Conservation (phyloP, 2,113 vertebrate species). For the Hippocampus mohnikei region DNA sequence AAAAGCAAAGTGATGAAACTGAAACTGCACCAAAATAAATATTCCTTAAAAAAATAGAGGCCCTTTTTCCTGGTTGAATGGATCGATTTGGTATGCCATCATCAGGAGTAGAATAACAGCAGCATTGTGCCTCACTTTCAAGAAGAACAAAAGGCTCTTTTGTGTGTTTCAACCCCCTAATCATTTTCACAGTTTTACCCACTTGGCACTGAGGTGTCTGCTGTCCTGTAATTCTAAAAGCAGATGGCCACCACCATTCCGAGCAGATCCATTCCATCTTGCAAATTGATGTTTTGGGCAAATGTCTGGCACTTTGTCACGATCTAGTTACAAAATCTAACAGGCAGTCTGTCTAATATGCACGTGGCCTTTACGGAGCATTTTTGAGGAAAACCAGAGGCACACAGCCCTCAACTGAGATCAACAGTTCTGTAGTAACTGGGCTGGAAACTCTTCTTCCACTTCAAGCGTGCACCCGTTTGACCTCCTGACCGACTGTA, state of each 20-base stretch:
- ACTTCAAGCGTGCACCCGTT: background rate
- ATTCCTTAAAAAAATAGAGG: background rate
- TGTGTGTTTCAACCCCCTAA: slow-evolving; percentile 22
- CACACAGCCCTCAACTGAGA: slow-evolving; percentile 9
- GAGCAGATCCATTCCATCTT: slow-evolving; percentile 7
- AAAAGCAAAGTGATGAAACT: background rate
- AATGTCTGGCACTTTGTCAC: slow-evolving; percentile 17
- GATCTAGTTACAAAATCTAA: slow-evolving; percentile 37
- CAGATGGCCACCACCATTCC: slow-evolving; percentile 39
- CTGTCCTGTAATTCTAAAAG: slow-evolving; percentile 36
- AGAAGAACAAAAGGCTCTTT: slow-evolving; percentile 27
- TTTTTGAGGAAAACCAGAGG: slow-evolving; percentile 23
- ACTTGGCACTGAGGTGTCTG: slow-evolving; percentile 28
- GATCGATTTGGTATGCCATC: background rate
- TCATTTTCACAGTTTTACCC: slow-evolving; percentile 35
- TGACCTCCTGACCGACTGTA: background rate
- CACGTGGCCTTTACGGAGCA: slow-evolving; percentile 8
- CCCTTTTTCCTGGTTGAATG: background rate
- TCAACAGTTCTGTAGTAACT: slow-evolving; percentile 33
- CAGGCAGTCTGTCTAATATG: slow-evolving; percentile 22
- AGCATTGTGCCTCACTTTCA: background rate
- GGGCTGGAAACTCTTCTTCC: background rate
- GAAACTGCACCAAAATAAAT: background rate
- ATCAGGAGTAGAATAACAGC: background rate
- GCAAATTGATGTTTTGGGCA: slow-evolving; percentile 25